These are phyloP conservation scores for Bergia puertoricense DNA, from an alignment of 92 coral and sea anemone genomes.

Conservation along the genomic window DNA sequence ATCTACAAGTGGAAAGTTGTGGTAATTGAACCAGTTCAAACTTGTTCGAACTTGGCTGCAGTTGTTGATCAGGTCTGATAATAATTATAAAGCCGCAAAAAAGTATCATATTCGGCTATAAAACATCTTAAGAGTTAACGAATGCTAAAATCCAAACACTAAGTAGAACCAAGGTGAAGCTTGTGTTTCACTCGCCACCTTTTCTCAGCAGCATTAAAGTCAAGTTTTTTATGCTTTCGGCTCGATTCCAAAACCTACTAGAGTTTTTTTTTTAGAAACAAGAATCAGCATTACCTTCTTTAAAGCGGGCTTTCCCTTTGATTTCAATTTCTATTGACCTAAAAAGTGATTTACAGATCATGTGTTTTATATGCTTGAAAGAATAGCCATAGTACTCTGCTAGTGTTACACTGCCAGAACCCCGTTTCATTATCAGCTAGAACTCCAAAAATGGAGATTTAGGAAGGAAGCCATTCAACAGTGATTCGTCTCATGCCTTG, in stretches of 20 bases:
- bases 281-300: background rate
- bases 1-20: background rate
- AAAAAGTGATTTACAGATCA: background rate
- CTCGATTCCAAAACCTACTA: background rate
- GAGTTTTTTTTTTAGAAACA: background rate
- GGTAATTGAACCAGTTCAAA: background rate
- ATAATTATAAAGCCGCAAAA: background rate
- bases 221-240: background rate
- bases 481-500: conserved; percentile 13
- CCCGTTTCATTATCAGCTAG: background rate
- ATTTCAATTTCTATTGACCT: background rate
- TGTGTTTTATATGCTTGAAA: background rate
- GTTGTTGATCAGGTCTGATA: background rate
- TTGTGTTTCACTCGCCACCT: background rate
- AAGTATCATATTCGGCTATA: background rate
- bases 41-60: background rate
- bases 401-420: background rate
- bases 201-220: background rate
- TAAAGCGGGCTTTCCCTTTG: background rate
- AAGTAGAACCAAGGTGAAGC: background rate
- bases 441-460: conserved; percentile 25
- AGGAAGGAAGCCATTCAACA: conserved; percentile 32
- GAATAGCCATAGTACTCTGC: background rate
- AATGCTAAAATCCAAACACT: too few species aligned
- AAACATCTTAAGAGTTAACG: background rate